Evolutionary conservation across 2,797 vertebrate genomes (phyloP).

Genomic region (Neosilurus mollespiculum): DNA sequence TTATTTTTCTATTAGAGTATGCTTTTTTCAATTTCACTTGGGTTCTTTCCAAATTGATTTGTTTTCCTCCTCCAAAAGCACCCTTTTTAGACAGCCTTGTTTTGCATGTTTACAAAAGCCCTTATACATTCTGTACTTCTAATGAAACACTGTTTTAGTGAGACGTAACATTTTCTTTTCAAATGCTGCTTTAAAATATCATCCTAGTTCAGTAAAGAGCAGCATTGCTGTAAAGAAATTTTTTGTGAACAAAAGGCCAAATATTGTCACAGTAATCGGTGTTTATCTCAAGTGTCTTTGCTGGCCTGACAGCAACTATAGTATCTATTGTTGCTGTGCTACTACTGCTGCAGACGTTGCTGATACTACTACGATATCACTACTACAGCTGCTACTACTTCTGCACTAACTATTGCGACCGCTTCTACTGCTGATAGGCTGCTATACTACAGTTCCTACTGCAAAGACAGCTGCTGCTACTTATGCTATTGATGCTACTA

Average conservation of each 20-base stretch:
- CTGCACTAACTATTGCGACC: not conserved
- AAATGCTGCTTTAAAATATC: conserved; percentile 25
- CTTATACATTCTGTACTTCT: conserved; percentile 39
- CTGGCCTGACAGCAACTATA: not conserved
- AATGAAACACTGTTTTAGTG: conserved; percentile 30
- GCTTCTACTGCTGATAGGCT: not conserved
- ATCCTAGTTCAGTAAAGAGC: conserved; percentile 9
- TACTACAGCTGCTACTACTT: not conserved
- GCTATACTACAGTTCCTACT: not conserved
- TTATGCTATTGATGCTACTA: not conserved
- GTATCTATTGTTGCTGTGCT: not conserved
- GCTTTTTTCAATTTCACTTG: conserved; percentile 53
- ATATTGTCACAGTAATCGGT: not conserved
- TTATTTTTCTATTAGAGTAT: conserved; percentile 60
- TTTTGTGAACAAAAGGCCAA: conserved; percentile 8
- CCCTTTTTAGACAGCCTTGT: conserved; percentile 44
- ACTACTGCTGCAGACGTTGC: not conserved
- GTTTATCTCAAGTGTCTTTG: not conserved
- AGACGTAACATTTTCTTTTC: conserved; percentile 20
- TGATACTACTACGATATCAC: not conserved
- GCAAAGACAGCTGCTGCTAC: not conserved
- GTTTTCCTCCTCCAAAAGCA: conserved; percentile 28
- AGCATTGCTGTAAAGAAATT: not conserved
- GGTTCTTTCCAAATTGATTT: conserved; percentile 54
- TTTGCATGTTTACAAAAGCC: conserved; percentile 44